Conservation (phyloP, 2,113 vertebrate species). For the Sardina pilchardus region DNA sequence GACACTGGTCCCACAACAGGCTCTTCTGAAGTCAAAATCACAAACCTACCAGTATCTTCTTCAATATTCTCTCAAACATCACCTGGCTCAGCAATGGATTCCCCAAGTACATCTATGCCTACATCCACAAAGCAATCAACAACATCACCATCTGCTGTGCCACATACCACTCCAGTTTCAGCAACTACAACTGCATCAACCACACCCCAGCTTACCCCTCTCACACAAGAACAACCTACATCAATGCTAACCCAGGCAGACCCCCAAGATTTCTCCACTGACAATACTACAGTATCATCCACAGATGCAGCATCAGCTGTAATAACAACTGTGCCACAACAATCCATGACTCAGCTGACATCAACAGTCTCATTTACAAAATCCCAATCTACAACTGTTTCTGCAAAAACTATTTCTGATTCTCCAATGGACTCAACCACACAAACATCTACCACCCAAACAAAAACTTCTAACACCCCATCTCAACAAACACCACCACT, state of each 20-base stretch:
- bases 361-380: neutral
- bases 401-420: too few relatives aligned
- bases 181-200: too few relatives aligned
- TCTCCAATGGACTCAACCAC: neutral
- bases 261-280: too few relatives aligned
- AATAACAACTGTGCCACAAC: neutral
- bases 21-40: neutral
- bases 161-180: too few relatives aligned
- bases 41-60: neutral
- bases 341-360: neutral
- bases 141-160: neutral
- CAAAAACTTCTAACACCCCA: neutral
- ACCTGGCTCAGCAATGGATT: neutral
- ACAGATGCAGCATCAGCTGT: neutral
- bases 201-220: too few relatives aligned
- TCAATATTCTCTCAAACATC: neutral
- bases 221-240: too few relatives aligned
- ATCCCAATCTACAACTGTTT: neutral
- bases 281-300: neutral
- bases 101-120: too few relatives aligned
- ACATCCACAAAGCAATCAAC: neutral
- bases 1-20: neutral
- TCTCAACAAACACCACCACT: neutral
- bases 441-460: neutral
- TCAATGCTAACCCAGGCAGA: neutral